phyloP scores from a whole-genome alignment of 2,797 vertebrate species.

The Delichon dasypus region DNA sequence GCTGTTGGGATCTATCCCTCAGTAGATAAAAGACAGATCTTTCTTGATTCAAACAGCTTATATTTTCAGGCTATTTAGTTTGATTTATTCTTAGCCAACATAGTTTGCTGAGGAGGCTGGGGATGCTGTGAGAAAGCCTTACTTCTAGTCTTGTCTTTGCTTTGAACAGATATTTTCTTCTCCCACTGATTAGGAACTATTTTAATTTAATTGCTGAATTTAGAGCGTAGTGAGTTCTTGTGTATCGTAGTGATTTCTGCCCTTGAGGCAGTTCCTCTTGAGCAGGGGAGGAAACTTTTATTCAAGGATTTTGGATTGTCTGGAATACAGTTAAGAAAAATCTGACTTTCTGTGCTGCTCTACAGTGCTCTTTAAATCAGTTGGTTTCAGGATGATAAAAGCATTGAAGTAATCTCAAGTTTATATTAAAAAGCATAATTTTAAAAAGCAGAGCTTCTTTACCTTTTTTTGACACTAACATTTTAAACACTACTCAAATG shows the following conservation, averaged over 20 bases:
- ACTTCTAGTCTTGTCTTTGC: background rate
- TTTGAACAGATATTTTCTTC: background rate
- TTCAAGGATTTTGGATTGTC: background rate
- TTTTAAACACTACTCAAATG: background rate
- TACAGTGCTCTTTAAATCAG: background rate
- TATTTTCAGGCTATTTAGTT: background rate
- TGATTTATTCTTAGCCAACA: background rate
- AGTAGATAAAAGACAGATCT: background rate
- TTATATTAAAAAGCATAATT: background rate
- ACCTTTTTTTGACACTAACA: background rate
- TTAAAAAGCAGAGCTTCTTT: background rate
- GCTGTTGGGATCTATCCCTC: background rate
- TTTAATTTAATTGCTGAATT: background rate
- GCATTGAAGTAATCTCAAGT: background rate
- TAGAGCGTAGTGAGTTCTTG: background rate
- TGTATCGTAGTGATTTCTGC: background rate
- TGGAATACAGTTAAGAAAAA: background rate
- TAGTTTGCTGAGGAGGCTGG: background rate
- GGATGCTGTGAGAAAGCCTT: background rate
- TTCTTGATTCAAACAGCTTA: background rate
- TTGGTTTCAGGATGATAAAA: background rate
- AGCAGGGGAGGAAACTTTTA: background rate
- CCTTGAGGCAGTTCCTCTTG: background rate
- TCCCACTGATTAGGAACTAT: rapidly evolving
- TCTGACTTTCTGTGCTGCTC: background rate